phyloP scores from a whole-genome alignment of 2,113 vertebrate species.

The Gulo gulo region DNA sequence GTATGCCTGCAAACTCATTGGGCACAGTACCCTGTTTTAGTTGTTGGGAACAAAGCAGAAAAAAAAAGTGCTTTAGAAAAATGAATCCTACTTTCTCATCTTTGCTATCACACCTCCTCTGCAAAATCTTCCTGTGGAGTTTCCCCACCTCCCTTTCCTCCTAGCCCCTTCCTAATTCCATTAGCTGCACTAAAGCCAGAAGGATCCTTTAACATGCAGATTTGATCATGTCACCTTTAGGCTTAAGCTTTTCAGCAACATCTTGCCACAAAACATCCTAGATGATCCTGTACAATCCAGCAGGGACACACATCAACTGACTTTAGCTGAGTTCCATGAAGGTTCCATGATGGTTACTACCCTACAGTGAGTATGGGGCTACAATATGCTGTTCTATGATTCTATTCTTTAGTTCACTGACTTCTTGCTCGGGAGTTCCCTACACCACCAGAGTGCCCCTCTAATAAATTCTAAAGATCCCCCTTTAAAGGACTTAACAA shows the following conservation, averaged over 20 bases:
- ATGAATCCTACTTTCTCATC: neutral
- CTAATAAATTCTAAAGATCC: neutral
- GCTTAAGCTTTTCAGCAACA: neutral
- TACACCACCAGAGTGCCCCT: fast-evolving
- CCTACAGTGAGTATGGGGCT: neutral
- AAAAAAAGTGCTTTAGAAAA: neutral
- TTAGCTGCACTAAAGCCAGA: neutral
- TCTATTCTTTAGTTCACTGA: neutral
- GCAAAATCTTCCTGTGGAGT: neutral
- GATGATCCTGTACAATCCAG: neutral
- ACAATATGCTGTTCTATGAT: neutral
- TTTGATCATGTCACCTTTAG: neutral
- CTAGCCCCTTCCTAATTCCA: neutral
- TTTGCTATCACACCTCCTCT: neutral
- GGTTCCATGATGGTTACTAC: neutral
- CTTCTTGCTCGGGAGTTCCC: neutral
- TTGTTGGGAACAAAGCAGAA: neutral
- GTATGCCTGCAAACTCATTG: neutral
- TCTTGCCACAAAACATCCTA: neutral
- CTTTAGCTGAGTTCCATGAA: neutral
- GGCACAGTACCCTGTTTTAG: neutral
- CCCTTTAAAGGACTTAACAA: neutral
- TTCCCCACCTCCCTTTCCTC: neutral
- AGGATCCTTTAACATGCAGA: neutral
- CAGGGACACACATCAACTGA: neutral